These are phyloP conservation scores for Tridacna gigas DNA, from an alignment of 2,888 invertebrate species.

Conservation along the genomic window DNA sequence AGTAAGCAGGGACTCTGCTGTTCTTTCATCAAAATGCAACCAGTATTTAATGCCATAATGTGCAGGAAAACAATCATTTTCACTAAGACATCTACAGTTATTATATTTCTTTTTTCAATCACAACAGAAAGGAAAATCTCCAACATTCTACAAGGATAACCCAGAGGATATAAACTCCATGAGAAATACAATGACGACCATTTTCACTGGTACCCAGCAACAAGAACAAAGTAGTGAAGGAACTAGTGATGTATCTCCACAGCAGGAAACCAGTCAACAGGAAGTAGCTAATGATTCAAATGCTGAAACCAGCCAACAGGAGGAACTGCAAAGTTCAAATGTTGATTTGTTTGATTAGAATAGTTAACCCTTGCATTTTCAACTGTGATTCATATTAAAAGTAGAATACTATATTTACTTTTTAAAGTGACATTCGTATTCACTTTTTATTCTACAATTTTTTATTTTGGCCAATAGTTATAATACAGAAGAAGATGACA, in stretches of 20 bases:
- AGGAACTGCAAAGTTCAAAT: not conserved
- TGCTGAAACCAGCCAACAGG: slow-evolving; percentile 30
- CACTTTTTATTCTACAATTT: no score
- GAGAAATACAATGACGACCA: slow-evolving; percentile 48
- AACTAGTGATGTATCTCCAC: slow-evolving; percentile 15
- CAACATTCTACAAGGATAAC: slow-evolving; percentile 72
- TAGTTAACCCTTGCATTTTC: not conserved
- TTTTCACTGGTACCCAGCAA: slow-evolving; percentile 56
- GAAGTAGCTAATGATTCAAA: slow-evolving; percentile 31
- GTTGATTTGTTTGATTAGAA: no score
- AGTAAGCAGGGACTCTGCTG: no score
- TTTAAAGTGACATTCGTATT: no score
- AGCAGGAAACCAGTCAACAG: slow-evolving; percentile 42
- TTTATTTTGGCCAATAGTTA: no score
- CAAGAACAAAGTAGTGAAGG: slow-evolving; percentile 37
- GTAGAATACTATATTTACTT: not conserved
- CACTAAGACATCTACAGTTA: no score
- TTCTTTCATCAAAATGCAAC: no score
- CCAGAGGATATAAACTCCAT: slow-evolving; percentile 70
- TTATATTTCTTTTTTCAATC: no score
- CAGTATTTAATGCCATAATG: no score
- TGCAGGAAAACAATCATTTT: no score
- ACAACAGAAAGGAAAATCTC: slow-evolving; percentile 66
- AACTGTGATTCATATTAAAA: not conserved
- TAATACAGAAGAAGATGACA: no score